Percentiles rank a stretch among this genome's conserved stretches.
These are phyloP conservation scores for Rhopilema esculentum DNA, from an alignment of 30 jellyfish, hydroid and myxozoan species.

Conservation along the genomic window DNA sequence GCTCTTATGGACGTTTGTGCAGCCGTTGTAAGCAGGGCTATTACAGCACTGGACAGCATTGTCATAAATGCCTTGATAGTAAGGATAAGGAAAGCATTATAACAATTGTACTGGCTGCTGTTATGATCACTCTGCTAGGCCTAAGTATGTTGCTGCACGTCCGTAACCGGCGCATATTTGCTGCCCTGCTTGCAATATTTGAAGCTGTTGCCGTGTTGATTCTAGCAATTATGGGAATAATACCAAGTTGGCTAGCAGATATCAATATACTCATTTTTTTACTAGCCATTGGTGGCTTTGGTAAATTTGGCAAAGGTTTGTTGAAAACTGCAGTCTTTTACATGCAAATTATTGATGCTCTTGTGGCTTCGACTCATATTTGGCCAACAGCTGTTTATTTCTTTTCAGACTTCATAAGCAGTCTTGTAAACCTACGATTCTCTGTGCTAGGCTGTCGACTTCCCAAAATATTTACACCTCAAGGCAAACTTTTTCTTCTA, in stretches of 20 bases:
- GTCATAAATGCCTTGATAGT: conserved; percentile 40
- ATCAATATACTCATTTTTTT: conserved; percentile 19
- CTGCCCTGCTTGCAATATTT: conserved; percentile 29
- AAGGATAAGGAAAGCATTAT: neutral
- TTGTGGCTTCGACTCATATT: conserved; percentile 47
- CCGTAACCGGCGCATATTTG: conserved; percentile 5
- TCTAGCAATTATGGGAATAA: conserved; percentile 44
- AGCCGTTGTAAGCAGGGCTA: conserved; percentile 54
- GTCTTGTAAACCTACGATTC: conserved; percentile 59
- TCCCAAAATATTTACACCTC: conserved; percentile 39
- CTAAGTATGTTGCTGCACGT: conserved; percentile 19
- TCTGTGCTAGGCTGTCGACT: conserved; percentile 36
- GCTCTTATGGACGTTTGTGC: conserved; percentile 55
- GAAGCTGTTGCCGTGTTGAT: conserved; percentile 39
- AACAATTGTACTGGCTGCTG: neutral
- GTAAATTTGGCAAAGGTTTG: conserved; percentile 56
- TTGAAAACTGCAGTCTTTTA: conserved; percentile 58
- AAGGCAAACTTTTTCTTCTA: conserved; percentile 22
- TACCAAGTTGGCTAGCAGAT: conserved; percentile 77
- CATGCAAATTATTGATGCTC: conserved; percentile 66
- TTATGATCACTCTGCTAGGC: conserved; percentile 10
- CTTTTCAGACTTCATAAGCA: conserved; percentile 32
- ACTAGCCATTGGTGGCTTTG: conserved; percentile 63
- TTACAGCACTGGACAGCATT: conserved; percentile 30
- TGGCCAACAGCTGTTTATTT: conserved; percentile 63